Evolutionary conservation across 2,888 invertebrate species (phyloP), one percentile per base, ranked within the genome.

Genomic region (Caenorhabditis drosophilae): DNA sequence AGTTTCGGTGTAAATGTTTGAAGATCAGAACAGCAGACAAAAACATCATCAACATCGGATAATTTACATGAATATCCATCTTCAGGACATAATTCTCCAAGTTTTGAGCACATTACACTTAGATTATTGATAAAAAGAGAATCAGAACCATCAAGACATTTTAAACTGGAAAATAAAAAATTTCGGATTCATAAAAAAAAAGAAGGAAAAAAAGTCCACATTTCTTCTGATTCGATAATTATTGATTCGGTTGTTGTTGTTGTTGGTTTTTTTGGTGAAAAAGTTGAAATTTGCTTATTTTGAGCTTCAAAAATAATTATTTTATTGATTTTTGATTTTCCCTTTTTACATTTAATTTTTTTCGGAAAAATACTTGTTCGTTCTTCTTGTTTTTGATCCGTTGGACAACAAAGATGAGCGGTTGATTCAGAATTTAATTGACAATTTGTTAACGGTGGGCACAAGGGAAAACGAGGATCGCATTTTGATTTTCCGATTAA

Each of bases 41-140:
- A 71, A 4, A 57, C 46, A 35, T 64, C 64, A 20, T 56, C 50
- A 12, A 63, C 51, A 23, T 61, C 56, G 11, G 71, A 58, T 41
- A 58, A 40, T 40, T 71, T 70, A 18, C 75, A 75, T 12, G 59
- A 60, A 48, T 58, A 73, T n/a, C 70, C 70, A 11, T 48, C 57
- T 31, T 55, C 52, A 7, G 56, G 68, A 45, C 75, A 75, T 0
- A 67, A 59, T 1, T 63, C 64, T 26, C 69, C 75, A 1, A 60
- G 31, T n/a, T 60, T 57, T 4, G 63, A 50, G 55, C 75, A 75
- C 35, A 55, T 53, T 55, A 68, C 35, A 16, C 59, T 60, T 3
- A 58, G 51, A 9, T 58, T 64, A 26, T 67, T 57, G 3, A 50
- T 38, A 2, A 60, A 48, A 2, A 75, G 54, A 0, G 68, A 67